Base-by-base conservation (phyloP, 2,797 vertebrate genomes). In the Pangasius djambal region DNA sequence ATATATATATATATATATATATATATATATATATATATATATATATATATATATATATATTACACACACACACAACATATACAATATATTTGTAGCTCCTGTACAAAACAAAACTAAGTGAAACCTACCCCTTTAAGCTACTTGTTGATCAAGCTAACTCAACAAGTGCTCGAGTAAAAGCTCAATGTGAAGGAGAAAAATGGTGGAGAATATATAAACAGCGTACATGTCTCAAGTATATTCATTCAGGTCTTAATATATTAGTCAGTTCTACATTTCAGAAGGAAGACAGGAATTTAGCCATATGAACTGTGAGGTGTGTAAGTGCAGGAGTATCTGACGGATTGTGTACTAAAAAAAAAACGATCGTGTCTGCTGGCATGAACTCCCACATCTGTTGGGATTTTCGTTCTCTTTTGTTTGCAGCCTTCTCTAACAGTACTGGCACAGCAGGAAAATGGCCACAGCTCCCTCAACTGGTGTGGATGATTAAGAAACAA, bases 401-500 rank as follows among this genome's bases (percentile, higher is more conserved):
- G 67, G 70, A 88, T n/a, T 50, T 65, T 85, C 52, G 12, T 18
- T 61, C 16, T 9, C 18, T 34, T 61, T 75, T 55, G 34, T 78
- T 67, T 67, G 3, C 59, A 81, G 15, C 9, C 25, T 82, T 22
- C 40, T 78, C 67, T 6, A 48, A 16, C 44, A 25, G 52, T 28
- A 7, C 52, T 48, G 6, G n/a, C 77, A 34, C 4, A 81, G 22
- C 50, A 67, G 67, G 37, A 31, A 52, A 37, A 85, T 40, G 34
- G 18, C 70, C 85, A 79, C 15, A 88, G 83, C 75, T 61, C 83
- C 87, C 70, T 82, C 88, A 82, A 52, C 85, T 83, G 91, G 81
- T 87, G 48, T 48, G 77, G 88, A 91, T 90, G 90, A 87, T 87
- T 83, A 86, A 89, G 86, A 78, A 44, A 37, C n/a, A 34, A 87